Evolutionary conservation across 2,797 vertebrate species (phyloP).

Genomic region (Masticophis lateralis): DNA sequence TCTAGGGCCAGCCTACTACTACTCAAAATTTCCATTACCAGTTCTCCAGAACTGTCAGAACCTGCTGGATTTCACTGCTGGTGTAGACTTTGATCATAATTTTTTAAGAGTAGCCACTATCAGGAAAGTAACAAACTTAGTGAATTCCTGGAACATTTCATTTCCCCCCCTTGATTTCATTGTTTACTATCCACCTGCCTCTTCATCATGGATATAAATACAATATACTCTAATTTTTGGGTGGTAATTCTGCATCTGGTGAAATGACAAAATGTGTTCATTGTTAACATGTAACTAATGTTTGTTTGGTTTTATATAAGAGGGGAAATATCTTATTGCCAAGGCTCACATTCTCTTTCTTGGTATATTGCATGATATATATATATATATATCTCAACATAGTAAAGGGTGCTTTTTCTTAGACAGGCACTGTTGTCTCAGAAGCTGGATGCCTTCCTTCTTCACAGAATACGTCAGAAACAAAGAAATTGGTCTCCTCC

Average conservation of each 20-base stretch:
- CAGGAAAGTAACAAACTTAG: neutral
- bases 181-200: neutral
- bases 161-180: neutral
- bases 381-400: neutral
- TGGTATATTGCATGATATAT: neutral
- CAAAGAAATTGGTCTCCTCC: neutral
- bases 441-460: neutral
- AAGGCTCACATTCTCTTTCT: neutral
- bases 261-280: neutral
- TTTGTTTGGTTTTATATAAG: neutral
- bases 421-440: neutral
- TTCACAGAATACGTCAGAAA: neutral
- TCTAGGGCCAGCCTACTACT: no score
- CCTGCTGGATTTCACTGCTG: no score
- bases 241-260: neutral
- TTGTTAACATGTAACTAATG: neutral
- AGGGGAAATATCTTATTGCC: neutral
- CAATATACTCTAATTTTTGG: neutral
- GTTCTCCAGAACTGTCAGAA: no score
- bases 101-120: neutral
- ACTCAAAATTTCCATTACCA: no score
- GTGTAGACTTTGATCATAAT: neutral
- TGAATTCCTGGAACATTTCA: neutral
- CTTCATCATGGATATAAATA: neutral
- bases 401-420: neutral